phyloP scores from a whole-genome alignment of 2,113 vertebrate species.

The Syngnathus floridae region DNA sequence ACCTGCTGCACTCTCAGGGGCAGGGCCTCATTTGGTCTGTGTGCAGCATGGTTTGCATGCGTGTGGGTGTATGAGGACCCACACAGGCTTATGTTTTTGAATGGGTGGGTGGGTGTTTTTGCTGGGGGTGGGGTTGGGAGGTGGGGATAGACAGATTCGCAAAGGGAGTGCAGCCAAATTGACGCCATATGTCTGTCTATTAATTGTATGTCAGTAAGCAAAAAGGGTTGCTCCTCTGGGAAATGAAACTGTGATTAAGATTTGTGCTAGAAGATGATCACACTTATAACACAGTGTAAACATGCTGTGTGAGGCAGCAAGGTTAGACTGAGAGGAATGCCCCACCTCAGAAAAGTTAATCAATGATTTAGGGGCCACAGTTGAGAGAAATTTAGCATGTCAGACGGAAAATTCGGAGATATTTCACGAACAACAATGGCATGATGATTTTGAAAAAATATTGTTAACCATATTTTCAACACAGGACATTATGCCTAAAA shows the following conservation, averaged over 20 bases:
- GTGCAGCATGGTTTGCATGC: neutral
- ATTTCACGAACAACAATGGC: neutral
- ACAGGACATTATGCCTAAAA: no score
- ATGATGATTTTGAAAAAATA: neutral
- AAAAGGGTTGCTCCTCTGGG: conserved; percentile 65
- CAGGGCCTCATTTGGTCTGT: neutral
- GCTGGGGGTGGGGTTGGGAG: conserved; percentile 2
- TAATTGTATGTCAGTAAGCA: conserved; percentile 87
- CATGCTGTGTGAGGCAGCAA: conserved; percentile 20
- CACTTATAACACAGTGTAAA: conserved; percentile 31
- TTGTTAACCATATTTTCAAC: neutral
- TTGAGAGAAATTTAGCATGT: neutral
- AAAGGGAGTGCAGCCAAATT: conserved; percentile 74
- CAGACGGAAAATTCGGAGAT: neutral
- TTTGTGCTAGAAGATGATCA: conserved; percentile 37
- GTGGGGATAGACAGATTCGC: conserved; percentile 4
- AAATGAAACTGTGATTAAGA: conserved; percentile 89
- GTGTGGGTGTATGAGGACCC: conserved; percentile 5
- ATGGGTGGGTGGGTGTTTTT: conserved; percentile 11
- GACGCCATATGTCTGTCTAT: conserved; percentile 98
- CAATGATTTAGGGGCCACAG: neutral
- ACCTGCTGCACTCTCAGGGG: conserved; percentile 1
- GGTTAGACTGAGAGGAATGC: conserved; percentile 6
- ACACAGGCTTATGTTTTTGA: neutral
- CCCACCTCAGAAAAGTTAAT: conserved; percentile 11